A percentile compares a stretch with the other conserved stretches of the same genome.
phyloP scores from a whole-genome alignment of 1,140 invertebrate species.

The Drosophila varians region DNA sequence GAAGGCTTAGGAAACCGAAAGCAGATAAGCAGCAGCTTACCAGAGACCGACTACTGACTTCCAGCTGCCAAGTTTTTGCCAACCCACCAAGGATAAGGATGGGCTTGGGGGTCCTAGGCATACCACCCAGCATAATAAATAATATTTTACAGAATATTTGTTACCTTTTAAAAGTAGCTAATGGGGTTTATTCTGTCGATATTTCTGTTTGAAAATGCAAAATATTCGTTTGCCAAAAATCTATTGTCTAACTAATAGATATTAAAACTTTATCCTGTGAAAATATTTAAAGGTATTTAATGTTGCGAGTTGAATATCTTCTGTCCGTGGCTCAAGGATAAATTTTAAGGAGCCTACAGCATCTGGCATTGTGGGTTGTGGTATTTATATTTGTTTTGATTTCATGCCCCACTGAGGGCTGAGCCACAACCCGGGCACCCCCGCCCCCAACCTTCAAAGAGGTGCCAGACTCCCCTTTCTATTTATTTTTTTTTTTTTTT shows the following conservation, averaged over 20 bases:
- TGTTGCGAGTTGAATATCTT: neutral
- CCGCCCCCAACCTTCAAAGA: neutral
- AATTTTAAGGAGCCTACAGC: conserved; percentile 6
- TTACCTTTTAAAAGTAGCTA: no score
- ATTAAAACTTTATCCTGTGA: no score
- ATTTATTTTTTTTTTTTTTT: neutral
- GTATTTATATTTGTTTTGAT: conserved; percentile 66
- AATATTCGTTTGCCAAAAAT: no score
- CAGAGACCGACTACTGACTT: conserved; percentile 24
- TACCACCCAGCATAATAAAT: neutral
- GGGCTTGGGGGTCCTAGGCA: neutral
- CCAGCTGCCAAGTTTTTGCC: conserved; percentile 24
- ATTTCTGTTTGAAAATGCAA: no score
- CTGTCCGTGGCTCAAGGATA: neutral
- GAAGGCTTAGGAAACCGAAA: conserved; percentile 41
- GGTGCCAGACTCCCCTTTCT: no score
- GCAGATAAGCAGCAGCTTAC: conserved; percentile 39
- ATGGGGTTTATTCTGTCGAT: no score
- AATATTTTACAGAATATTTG: no score
- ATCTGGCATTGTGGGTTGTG: conserved; percentile 32
- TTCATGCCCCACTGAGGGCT: conserved; percentile 29
- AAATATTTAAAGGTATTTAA: no score
- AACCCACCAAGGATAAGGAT: neutral
- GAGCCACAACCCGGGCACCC: conserved; percentile 6
- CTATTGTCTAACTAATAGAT: no score